These are phyloP conservation scores for Neolamprologus variostigma DNA, from an alignment of 2,113 vertebrate genomes.

Conservation along the genomic window DNA sequence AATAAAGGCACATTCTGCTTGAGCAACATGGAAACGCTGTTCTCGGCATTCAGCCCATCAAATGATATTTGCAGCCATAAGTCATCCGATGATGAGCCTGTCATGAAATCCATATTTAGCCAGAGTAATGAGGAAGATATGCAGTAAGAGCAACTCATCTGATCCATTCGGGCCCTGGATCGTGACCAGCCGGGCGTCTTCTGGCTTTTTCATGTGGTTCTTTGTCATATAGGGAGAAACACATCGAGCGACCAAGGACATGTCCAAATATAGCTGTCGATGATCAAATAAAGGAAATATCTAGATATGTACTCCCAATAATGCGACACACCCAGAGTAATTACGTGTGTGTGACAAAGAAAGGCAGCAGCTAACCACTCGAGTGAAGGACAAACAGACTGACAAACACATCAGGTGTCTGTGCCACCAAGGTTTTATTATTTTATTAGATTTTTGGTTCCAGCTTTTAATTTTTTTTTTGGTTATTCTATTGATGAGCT, in stretches of 20 bases:
- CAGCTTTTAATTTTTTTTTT: background rate
- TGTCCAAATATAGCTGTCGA: background rate
- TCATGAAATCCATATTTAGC: slow-evolving; percentile 27
- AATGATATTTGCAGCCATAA: background rate
- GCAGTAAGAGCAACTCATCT: background rate
- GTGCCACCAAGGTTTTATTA: background rate
- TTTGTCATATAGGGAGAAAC: background rate
- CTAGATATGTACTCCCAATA: background rate
- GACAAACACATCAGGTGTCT: background rate
- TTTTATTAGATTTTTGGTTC: background rate
- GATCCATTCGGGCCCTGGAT: background rate
- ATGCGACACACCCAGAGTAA: background rate
- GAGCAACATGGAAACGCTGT: background rate
- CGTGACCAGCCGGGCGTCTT: background rate
- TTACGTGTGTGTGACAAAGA: background rate
- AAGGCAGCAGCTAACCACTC: background rate
- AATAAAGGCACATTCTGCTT: background rate
- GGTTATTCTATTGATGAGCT: background rate
- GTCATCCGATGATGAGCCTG: background rate
- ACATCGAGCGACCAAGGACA: background rate
- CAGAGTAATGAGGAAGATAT: slow-evolving; percentile 5
- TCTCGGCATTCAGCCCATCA: background rate
- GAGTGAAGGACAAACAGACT: background rate
- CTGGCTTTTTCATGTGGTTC: background rate
- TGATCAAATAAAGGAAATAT: background rate